Evolutionary conservation across 2,888 invertebrate species (phyloP), one percentile per base, ranked within the genome.

Genomic region (Agrotis ipsilon): DNA sequence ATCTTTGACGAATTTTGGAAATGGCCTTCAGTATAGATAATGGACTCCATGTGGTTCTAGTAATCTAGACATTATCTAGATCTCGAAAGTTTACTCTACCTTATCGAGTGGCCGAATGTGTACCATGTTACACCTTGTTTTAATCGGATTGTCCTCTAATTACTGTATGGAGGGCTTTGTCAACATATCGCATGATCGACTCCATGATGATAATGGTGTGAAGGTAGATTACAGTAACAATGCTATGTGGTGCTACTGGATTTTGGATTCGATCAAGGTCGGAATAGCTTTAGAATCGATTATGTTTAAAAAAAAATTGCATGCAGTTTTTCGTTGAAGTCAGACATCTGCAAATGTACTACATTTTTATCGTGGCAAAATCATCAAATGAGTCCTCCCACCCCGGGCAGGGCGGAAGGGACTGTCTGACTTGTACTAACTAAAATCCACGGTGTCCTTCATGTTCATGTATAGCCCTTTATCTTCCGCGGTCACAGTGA

Each of bases 111-210:
- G 67, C 64, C 67, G 48, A 81, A 81, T 74, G 61, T 67, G 46
- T 69, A 51, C 66, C 68, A 68, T 75, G 80, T 77, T 74, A 72
- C 46, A 72, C 61, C 58, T 76, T 74, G 72, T 70, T 67, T 49
- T 77, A 71, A 78, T 78, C 69, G 57, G 74, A 75, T 80, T 63
- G 74, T 51, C 46, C 60, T 73, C 80, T 87, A 88, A 89, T 89
- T 89, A 86, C 69, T 79, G 66, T n/a, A 62, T 68, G 63, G 57
- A 79, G 80, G 80, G 89, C 82, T 86, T 81, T 82, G 87, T 86
- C 85, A 89, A 89, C 58, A 84, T 71, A 76, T 72, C 85, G 89
- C 81, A 82, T 84, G 85, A 79, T 82, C 75, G 84, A 66, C 16
- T 66, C 55, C 59, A 67, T 66, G 68, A 27, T 55, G 85, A 87